Percentiles rank a stretch among this genome's conserved stretches.
phyloP scores from a whole-genome alignment of 2,888 invertebrate genomes.

The Bombyx huttoni region DNA sequence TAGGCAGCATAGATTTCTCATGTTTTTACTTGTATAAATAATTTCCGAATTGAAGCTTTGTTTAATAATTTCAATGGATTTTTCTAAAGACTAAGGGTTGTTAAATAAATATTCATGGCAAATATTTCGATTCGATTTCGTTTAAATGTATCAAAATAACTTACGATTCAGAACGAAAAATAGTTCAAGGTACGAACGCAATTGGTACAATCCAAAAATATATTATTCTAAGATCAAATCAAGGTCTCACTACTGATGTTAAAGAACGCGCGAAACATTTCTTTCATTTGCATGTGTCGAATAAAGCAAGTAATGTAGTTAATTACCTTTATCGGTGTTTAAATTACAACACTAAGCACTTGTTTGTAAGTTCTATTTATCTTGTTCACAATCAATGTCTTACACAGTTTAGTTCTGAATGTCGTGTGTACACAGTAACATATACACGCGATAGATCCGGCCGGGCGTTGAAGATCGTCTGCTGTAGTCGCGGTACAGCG shows the following conservation, averaged over 20 bases:
- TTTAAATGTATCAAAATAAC: slow-evolving; percentile 39
- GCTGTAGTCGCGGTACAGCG: slow-evolving; percentile 5
- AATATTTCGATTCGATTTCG: not conserved
- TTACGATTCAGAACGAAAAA: slow-evolving; percentile 32
- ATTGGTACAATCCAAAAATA: slow-evolving; percentile 41
- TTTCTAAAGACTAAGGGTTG: no score
- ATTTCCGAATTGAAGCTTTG: no score
- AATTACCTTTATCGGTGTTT: slow-evolving; percentile 1
- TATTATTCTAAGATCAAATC: slow-evolving; percentile 52
- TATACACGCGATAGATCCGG: slow-evolving; percentile 16
- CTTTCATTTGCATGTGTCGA: not conserved
- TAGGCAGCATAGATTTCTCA: no score
- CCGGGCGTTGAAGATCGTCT: slow-evolving; percentile 23
- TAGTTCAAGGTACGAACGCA: slow-evolving; percentile 58
- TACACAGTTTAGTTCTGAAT: not conserved
- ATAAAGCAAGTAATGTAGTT: slow-evolving; percentile 3
- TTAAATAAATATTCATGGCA: no score
- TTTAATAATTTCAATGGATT: no score
- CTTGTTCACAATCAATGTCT: not conserved
- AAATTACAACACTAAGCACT: not conserved
- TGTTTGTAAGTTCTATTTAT: slow-evolving; percentile 2
- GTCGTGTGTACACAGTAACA: slow-evolving; percentile 5
- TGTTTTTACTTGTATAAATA: no score
- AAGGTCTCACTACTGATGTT: slow-evolving; percentile 28
- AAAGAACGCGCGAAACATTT: not conserved